Evolutionary conservation across 1,140 invertebrate genomes (phyloP).

Genomic region (Drosophila arawakana): DNA sequence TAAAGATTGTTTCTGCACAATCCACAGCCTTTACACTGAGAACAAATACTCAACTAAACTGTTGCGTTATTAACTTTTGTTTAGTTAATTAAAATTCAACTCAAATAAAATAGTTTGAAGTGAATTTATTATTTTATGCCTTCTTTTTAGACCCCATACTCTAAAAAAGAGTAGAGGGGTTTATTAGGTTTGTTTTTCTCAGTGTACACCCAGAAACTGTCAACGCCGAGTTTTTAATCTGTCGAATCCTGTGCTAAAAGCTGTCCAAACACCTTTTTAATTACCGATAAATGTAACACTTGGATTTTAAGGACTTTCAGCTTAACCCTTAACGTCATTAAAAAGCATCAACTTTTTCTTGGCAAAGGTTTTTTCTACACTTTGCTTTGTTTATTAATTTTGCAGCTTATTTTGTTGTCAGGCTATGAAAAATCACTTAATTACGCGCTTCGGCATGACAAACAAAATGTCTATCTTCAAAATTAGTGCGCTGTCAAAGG

Average conservation of each 20-base stretch:
- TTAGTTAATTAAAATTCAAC: background rate
- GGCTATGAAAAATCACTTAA: conserved; percentile 31
- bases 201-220: background rate
- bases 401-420: conserved; percentile 9
- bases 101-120: background rate
- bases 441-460: background rate
- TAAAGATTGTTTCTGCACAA: conserved; percentile 19
- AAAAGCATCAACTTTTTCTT: conserved; percentile 14
- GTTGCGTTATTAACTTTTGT: too few relatives aligned
- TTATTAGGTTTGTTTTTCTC: background rate
- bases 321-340: conserved; percentile 5
- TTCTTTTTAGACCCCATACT: too few relatives aligned
- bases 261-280: conserved; percentile 21
- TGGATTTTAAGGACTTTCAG: background rate
- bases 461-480: background rate
- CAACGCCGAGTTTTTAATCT: background rate
- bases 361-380: conserved; percentile 5
- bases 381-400: conserved; percentile 9
- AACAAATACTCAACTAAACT: background rate
- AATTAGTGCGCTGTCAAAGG: conserved; percentile 13
- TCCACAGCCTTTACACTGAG: conserved; percentile 8
- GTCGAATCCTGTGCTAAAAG: background rate
- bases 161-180: too few relatives aligned
- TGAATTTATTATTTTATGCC: too few relatives aligned
- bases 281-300: conserved; percentile 25